These are phyloP conservation scores for Chauna torquata DNA, from an alignment of 2,113 vertebrate species.

Conservation along the genomic window DNA sequence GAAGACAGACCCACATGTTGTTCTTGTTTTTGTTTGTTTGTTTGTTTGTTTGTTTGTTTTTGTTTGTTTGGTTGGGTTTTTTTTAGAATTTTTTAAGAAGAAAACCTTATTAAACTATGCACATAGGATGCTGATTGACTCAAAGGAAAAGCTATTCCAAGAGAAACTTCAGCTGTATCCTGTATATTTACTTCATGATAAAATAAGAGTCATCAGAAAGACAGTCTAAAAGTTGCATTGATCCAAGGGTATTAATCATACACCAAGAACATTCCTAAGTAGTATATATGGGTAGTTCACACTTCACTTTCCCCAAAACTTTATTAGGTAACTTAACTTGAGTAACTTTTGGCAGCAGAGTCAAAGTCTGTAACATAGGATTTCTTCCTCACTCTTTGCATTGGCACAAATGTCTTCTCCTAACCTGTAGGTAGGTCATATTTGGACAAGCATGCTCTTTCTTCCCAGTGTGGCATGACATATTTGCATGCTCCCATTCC, in stretches of 20 bases:
- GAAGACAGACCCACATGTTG: neutral
- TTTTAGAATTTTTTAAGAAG: neutral
- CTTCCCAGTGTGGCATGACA: neutral
- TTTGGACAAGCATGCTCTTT: neutral
- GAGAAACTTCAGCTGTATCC: neutral
- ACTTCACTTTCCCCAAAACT: neutral
- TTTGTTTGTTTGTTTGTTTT: neutral
- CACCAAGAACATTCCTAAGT: neutral
- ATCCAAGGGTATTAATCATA: neutral
- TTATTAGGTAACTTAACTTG: neutral
- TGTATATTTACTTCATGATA: neutral
- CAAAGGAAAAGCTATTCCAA: neutral
- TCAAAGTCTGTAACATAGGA: neutral
- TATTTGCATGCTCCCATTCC: neutral
- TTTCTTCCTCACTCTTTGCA: neutral
- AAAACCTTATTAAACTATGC: neutral
- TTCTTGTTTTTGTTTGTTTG: neutral
- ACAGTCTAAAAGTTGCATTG: neutral
- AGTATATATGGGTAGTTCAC: neutral
- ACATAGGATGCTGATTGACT: neutral
- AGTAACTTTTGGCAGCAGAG: neutral
- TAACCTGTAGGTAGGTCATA: fast-evolving
- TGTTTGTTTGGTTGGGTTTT: neutral
- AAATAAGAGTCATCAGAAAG: neutral
- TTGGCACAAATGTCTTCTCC: neutral